These are phyloP conservation scores for Noctua comes DNA, from an alignment of 2,888 invertebrate genomes.

Conservation along the genomic window DNA sequence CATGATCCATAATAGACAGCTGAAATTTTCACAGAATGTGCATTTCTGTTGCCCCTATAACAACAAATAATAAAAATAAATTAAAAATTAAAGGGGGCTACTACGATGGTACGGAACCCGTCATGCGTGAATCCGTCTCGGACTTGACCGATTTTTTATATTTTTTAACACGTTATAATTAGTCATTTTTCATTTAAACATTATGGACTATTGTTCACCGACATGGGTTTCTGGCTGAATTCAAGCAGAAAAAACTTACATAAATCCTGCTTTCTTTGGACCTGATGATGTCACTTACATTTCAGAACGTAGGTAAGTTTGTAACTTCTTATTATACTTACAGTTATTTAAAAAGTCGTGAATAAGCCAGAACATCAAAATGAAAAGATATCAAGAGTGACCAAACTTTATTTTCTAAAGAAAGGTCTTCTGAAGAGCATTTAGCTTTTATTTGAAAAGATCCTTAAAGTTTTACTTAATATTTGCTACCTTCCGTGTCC, in stretches of 20 bases:
- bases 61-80: no score
- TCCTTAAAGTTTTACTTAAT: conserved; percentile 19
- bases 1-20: no score
- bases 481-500: conserved; percentile 4
- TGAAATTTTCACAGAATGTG: no score
- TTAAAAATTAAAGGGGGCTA: no score
- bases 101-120: no score
- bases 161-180: no score
- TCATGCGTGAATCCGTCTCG: no score
- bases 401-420: conserved; percentile 13
- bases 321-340: no score
- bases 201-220: no score
- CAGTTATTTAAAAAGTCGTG: not conserved
- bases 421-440: not conserved
- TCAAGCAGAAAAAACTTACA: not conserved
- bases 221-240: not conserved
- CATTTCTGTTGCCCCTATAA: no score
- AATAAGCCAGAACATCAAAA: not conserved
- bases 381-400: not conserved
- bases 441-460: conserved; percentile 24
- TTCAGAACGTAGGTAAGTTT: not conserved
- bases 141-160: no score
- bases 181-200: no score
- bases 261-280: not conserved
- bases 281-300: not conserved